These are phyloP conservation scores for Anoura caudifer DNA, from an alignment of 2,113 vertebrate genomes.

Conservation along the genomic window DNA sequence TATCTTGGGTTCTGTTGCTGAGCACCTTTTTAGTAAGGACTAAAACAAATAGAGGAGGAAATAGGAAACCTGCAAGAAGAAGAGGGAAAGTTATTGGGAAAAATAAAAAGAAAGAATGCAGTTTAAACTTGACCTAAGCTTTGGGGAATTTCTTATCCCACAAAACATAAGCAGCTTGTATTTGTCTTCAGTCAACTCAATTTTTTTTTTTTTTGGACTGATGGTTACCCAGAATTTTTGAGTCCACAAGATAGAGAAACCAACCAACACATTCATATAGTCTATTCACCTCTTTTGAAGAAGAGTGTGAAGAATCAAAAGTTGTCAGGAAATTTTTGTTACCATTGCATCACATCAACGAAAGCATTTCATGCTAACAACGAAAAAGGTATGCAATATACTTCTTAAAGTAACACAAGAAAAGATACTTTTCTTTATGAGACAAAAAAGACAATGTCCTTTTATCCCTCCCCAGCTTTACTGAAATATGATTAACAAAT, in stretches of 20 bases:
- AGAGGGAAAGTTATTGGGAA: neutral
- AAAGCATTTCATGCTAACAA: too few species aligned
- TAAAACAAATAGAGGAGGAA: constrained; percentile 12
- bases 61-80: neutral
- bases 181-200: neutral
- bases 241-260: constrained; percentile 55
- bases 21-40: neutral
- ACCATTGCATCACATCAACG: constrained; percentile 38
- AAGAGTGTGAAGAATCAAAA: constrained; percentile 48
- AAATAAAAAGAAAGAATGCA: neutral
- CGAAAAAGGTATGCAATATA: constrained; percentile 44
- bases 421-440: neutral
- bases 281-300: constrained; percentile 60
- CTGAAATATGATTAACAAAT: neutral
- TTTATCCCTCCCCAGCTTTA: neutral
- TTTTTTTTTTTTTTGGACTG: constrained; percentile 50
- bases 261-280: constrained; percentile 71
- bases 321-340: constrained; percentile 46
- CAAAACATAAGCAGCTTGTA: neutral
- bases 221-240: constrained; percentile 70
- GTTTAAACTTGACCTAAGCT: neutral
- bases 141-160: neutral
- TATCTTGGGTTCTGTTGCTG: neutral
- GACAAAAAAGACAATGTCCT: neutral
- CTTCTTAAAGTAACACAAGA: neutral